Conservation (phyloP, 1,140 invertebrate genomes). For the Bombus confusus region DNA sequence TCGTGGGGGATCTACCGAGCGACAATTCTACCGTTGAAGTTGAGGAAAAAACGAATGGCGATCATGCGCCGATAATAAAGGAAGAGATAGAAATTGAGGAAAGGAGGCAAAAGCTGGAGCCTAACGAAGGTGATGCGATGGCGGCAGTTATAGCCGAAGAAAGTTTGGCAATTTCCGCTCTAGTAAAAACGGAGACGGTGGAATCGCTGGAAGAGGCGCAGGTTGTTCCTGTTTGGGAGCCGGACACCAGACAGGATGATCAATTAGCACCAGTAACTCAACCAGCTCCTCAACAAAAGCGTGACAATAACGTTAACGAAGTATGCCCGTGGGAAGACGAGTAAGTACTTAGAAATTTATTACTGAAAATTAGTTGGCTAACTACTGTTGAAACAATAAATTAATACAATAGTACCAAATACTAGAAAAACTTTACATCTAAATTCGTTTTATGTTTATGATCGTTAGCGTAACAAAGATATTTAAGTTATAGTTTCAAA, state of each 20-base stretch:
- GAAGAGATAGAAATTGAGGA: neutral
- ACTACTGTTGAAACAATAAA: no score
- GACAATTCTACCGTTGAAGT: conserved; percentile 60
- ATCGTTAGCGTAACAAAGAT: no score
- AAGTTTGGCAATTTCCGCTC: conserved; percentile 67
- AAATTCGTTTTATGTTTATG: no score
- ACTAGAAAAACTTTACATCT: no score
- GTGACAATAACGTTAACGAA: conserved; percentile 87
- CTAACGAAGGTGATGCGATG: neutral
- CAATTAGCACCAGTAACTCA: conserved; percentile 46
- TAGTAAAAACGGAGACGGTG: conserved; percentile 64
- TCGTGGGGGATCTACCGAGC: conserved; percentile 84
- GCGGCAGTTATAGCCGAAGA: conserved; percentile 4
- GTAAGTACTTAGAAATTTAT: conserved; percentile 84
- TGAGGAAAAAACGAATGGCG: conserved; percentile 19
- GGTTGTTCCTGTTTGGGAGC: conserved; percentile 77
- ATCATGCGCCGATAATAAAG: neutral
- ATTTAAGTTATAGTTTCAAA: no score
- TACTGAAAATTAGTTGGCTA: no score
- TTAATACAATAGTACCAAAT: no score
- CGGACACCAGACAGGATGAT: conserved; percentile 67
- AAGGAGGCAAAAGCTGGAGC: conserved; percentile 32
- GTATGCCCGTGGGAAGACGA: conserved; percentile 95
- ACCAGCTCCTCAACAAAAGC: conserved; percentile 74
- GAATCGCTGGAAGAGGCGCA: conserved; percentile 72